Evolutionary conservation across 2,797 vertebrate species (phyloP).

Genomic region (Sebastes vulpes): DNA sequence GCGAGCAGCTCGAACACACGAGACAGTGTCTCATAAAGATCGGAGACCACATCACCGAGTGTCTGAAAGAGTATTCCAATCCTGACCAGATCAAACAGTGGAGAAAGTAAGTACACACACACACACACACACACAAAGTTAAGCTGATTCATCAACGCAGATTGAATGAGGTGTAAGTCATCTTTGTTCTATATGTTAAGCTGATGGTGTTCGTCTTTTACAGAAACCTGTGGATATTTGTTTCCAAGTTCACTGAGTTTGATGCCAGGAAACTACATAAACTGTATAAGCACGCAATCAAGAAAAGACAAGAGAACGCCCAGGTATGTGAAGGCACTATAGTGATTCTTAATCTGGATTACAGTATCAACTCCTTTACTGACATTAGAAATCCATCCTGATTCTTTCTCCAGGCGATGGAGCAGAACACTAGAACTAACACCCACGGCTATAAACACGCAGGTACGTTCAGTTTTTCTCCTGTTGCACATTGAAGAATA

Average conservation of each 20-base stretch:
- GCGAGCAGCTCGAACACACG: constrained; percentile 97
- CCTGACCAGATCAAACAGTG: constrained; percentile 98
- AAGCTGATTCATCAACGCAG: background rate
- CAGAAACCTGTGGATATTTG: constrained; percentile 99
- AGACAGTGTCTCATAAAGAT: constrained; percentile 98
- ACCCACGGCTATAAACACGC: constrained; percentile 90
- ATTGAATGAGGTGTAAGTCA: background rate
- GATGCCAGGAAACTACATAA: constrained; percentile 98
- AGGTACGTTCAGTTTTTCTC: constrained; percentile 82
- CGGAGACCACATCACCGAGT: constrained; percentile 98
- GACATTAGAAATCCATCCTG: background rate
- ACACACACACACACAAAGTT: background rate
- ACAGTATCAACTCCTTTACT: background rate
- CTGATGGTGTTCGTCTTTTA: constrained; percentile 23
- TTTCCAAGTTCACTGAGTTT: constrained; percentile 99
- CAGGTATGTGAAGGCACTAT: constrained; percentile 84
- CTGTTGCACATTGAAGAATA: rapidly evolving
- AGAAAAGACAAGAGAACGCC: constrained; percentile 95
- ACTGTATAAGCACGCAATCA: constrained; percentile 98
- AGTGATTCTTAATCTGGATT: background rate
- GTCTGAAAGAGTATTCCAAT: constrained; percentile 96
- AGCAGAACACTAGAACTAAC: constrained; percentile 92
- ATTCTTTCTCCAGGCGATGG: constrained; percentile 86
- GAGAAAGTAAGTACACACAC: constrained; percentile 91
- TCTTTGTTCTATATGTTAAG: background rate